These are phyloP conservation scores for Phaetusa simplex DNA, from an alignment of 2,113 vertebrate genomes.

Conservation along the genomic window DNA sequence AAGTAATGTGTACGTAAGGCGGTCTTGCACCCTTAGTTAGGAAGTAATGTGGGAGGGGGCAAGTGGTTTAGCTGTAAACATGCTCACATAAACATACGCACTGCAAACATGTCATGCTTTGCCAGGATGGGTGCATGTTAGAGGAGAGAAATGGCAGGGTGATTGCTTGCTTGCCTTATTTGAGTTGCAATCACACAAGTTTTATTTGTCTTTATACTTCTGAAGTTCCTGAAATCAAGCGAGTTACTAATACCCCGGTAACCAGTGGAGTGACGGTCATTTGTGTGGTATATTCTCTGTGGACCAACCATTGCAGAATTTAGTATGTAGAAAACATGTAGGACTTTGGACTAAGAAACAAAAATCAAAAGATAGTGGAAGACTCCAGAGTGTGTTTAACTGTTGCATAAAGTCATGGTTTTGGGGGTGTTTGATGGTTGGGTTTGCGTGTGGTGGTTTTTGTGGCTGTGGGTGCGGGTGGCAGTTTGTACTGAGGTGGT, in stretches of 20 bases:
- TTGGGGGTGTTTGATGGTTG: background rate
- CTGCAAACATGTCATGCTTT: accelerated
- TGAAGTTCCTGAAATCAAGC: background rate
- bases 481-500: too few relatives aligned
- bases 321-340: background rate
- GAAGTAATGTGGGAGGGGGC: accelerated
- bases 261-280: accelerated
- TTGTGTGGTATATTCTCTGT: background rate
- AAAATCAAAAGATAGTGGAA: background rate
- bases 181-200: accelerated
- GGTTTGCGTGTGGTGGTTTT: background rate
- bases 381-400: background rate
- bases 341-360: accelerated
- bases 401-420: accelerated
- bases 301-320: background rate
- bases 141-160: accelerated
- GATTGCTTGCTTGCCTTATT: accelerated
- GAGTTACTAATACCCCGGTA: background rate
- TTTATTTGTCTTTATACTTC: background rate
- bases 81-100: accelerated
- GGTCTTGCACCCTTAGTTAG: accelerated
- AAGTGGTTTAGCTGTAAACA: too few relatives aligned
- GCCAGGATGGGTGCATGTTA: accelerated
- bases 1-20: constrained; percentile 42
- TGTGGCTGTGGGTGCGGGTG: background rate